Evolutionary conservation across 1,140 invertebrate genomes (phyloP), one percentile per base, ranked within the genome.

Genomic region (Brachionus koreanus): DNA sequence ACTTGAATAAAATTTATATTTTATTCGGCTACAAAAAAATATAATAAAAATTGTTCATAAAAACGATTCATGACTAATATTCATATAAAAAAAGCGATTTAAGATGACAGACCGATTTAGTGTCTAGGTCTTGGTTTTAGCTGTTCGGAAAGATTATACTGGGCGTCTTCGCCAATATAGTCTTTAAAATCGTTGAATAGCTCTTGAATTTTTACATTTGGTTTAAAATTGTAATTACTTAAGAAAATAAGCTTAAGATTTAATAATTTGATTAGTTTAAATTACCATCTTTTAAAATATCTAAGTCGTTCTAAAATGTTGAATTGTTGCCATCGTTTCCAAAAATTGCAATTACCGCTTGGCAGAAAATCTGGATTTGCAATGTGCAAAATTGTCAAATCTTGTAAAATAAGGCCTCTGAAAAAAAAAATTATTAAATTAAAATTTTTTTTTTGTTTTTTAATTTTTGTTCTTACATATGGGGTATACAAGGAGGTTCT

Each of bases 131-230:
- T 90, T 5, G 97, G 96, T 90, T 97, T 98, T 83, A 98, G 96
- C 82, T 91, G 92, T 88, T 98, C 94, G 0, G 96, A 98, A 84
- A 97, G 93, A 87, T 96, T 94, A 96, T 96, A 98, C 92, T 98
- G 94, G 57, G 94, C 93, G 87, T 98, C 96, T 90, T 98, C 97
- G 87, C 92, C 93, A 83, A 97, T 91, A 87, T 93, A 94, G 87
- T 98, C 93, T 86, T 97, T 94, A 89, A 98, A 98, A 89, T 96
- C 95, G 88, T 96, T 95, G 90, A 99, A 97, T 90, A 97, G 96
- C 79, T 92, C 91, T 85, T 98, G 93, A 57, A 99, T 96, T 84
- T 93, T 92, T 86, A 97, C 95, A 87, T 95, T 94, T 85, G 93
- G 94, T 88, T 94, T 86, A 43, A 89, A 83, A 13, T 86, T 84